Conservation (phyloP, 1,140 invertebrate genomes). For the Drosophila nannoptera region DNA sequence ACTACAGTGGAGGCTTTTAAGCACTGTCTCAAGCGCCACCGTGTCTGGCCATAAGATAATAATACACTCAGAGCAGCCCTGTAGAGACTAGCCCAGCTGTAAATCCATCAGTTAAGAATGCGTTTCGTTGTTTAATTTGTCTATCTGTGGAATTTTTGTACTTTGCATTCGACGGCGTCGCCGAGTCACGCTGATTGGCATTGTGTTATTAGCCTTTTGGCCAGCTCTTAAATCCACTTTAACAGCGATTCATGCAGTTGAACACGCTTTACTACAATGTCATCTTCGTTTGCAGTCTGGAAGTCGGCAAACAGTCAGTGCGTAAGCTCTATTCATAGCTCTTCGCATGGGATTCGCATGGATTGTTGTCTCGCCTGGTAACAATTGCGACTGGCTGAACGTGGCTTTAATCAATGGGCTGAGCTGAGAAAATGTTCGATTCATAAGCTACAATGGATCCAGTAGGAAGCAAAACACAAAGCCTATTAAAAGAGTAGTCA, state of each 20-base stretch:
- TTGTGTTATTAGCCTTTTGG: constrained; percentile 39
- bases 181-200: constrained; percentile 29
- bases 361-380: constrained; percentile 6
- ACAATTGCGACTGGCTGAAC: no score
- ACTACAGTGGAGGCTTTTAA: constrained; percentile 5
- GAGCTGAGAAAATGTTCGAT: no score
- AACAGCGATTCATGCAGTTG: constrained; percentile 43
- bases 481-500: neutral
- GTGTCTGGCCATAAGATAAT: constrained; percentile 18
- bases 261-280: constrained; percentile 51
- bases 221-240: constrained; percentile 41
- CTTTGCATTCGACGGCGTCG: constrained; percentile 10
- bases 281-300: constrained; percentile 45
- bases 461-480: no score
- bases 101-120: constrained; percentile 46
- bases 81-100: neutral
- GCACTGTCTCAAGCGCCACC: constrained; percentile 16
- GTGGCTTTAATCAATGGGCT: no score
- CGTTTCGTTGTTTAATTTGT: constrained; percentile 20
- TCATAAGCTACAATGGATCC: no score
- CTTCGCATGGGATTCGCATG: neutral
- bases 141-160: constrained; percentile 51
- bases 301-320: constrained; percentile 30
- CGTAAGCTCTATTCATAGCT: constrained; percentile 15
- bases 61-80: no score